Base-by-base conservation (phyloP, 2,113 vertebrate species). In the Cygnus atratus region DNA sequence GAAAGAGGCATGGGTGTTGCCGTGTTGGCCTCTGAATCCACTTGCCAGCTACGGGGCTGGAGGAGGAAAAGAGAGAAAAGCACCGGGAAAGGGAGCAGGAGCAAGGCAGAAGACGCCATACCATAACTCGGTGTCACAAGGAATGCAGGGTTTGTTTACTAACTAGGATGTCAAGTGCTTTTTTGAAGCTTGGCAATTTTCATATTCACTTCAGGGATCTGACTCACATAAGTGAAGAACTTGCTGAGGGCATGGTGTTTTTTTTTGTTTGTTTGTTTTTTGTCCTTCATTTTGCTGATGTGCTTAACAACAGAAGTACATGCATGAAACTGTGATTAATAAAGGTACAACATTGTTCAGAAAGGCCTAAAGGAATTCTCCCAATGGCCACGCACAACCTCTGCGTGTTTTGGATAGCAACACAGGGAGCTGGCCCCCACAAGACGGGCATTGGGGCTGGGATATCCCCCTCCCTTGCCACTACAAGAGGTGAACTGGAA, bases 141-240 rank as follows among this genome's bases (percentile, higher is more conserved):
- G 84, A 95, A 84, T 44, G 59, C 54, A 88, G 9, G 28, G 44
- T 94, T 95, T 94, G 68, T 96, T 97, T 96, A 75, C 96, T 96
- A 95, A 96, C 78, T 96, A 59, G 95, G 68, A 90, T 91, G 76
- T 87, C 93, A 96, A 73, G 63, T 16, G 82, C 82, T 67, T 88
- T 67, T 80, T 84, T 39, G 62, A 58, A 48, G 73, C 80, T 82
- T 88, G 46, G 24, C 62, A 85, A 91, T 93, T 90, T 86, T 84
- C 87, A 83, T 58, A 63, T 59, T 84, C 63, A 5, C 3, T 71
- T 78, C 59, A 70, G 58, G 13, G 77, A 85, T 94, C n/a, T 35
- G 28, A 16, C 26, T 79, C 37, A 84, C 61, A 41, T 4, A 8
- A 26, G 9, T 14, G 35, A 82, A n/a, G 43, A 85, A 8, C 18